Conservation (phyloP, 1,140 invertebrate genomes). For the Phocides pigmalion region DNA sequence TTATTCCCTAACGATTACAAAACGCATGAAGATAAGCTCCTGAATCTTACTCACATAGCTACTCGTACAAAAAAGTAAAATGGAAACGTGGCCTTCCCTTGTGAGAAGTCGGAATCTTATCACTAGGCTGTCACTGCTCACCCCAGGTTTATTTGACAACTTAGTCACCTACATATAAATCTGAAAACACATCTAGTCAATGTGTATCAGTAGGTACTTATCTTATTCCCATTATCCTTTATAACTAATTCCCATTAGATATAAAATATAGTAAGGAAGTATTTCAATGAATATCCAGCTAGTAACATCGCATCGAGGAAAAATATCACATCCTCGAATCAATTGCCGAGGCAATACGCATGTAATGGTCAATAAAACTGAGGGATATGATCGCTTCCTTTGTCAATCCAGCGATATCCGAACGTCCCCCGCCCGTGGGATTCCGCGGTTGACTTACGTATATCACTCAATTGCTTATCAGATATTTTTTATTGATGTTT, state of each 20-base stretch:
- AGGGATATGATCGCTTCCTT: constrained; percentile 52
- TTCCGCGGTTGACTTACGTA: constrained; percentile 30
- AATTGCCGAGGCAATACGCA: constrained; percentile 39
- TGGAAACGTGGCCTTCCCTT: no score
- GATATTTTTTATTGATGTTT: constrained; percentile 14
- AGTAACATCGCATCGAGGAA: constrained; percentile 1
- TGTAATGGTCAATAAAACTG: constrained; percentile 59
- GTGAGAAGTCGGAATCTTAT: no score
- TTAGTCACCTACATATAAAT: no score
- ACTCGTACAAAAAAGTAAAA: no score
- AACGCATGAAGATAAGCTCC: no score
- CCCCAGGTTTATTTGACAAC: no score
- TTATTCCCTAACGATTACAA: no score
- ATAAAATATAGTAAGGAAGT: background rate
- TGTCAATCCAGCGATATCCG: constrained; percentile 49
- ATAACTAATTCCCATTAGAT: no score
- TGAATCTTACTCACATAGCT: no score
- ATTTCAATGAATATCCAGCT: background rate
- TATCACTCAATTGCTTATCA: constrained; percentile 32
- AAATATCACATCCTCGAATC: constrained; percentile 28
- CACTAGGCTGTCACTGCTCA: no score
- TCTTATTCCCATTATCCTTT: background rate
- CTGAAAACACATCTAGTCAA: background rate
- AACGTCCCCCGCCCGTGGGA: constrained; percentile 33
- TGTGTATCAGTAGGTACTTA: background rate